Evolutionary conservation across 2,888 invertebrate species (phyloP).

Genomic region (Andrena hattorfiana): DNA sequence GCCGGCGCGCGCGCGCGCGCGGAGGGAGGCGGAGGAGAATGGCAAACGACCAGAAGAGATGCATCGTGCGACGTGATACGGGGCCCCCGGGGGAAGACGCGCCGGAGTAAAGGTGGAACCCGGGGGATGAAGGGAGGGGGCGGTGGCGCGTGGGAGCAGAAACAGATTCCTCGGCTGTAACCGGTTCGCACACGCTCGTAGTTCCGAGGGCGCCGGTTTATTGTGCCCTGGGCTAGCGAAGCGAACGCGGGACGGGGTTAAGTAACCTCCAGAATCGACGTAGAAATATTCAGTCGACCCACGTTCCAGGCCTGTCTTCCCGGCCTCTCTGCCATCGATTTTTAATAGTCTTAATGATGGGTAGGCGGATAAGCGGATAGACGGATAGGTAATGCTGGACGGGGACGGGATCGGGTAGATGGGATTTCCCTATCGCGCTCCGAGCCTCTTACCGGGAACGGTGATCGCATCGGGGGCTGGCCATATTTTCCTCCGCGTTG

Average conservation of each 20-base stretch:
- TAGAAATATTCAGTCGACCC: conserved; percentile 66
- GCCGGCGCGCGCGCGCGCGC: conserved; percentile 74
- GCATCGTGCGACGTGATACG: conserved; percentile 50
- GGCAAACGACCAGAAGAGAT: conserved; percentile 60
- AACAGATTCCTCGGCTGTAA: conserved; percentile 77
- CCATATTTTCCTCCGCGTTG: neutral
- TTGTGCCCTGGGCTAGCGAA: conserved; percentile 67
- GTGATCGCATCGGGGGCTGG: conserved; percentile 17
- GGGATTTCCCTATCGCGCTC: conserved; percentile 33
- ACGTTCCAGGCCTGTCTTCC: conserved; percentile 49
- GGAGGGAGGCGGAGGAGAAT: conserved; percentile 61
- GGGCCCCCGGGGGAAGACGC: conserved; percentile 29
- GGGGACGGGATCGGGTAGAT: conserved; percentile 1
- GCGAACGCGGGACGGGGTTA: conserved; percentile 67
- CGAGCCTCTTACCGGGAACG: neutral
- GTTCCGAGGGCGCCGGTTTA: conserved; percentile 65
- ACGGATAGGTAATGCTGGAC: conserved; percentile 24
- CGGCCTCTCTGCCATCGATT: conserved; percentile 55
- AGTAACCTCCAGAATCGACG: conserved; percentile 65
- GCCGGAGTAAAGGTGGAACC: conserved; percentile 21
- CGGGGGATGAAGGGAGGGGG: conserved; percentile 36
- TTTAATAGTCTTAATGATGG: conserved; percentile 57
- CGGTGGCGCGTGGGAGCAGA: conserved; percentile 78
- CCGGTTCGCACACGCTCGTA: conserved; percentile 70
- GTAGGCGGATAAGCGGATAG: conserved; percentile 51